Conservation (phyloP, 2,113 vertebrate species). For the Pampusana beccarii region DNA sequence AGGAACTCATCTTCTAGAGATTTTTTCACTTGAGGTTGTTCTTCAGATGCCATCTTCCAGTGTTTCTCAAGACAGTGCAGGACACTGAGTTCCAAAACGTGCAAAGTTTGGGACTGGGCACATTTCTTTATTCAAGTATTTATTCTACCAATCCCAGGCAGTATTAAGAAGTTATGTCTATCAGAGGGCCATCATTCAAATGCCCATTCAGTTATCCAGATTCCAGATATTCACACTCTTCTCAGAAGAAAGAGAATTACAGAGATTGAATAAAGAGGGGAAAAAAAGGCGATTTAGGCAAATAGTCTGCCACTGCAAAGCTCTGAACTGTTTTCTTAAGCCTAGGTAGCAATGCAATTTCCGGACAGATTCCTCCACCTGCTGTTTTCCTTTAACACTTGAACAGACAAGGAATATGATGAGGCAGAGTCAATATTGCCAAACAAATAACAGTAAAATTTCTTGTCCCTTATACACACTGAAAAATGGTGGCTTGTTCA, state of each 20-base stretch:
- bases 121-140: not conserved
- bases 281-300: not conserved
- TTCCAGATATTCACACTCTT: not conserved
- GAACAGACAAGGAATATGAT: not conserved
- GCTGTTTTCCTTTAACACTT: not conserved
- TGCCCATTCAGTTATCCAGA: not conserved
- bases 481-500: not conserved
- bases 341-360: not conserved
- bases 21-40: not conserved
- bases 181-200: not conserved
- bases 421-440: not conserved
- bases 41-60: not conserved
- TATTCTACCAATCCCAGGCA: not conserved
- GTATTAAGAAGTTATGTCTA: not conserved
- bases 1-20: not conserved
- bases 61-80: not conserved
- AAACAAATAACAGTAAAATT: not conserved
- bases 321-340: not conserved
- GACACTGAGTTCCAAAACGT: not conserved
- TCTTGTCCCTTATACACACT: not conserved
- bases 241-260: not conserved
- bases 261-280: not conserved
- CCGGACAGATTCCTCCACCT: not conserved
- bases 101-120: not conserved
- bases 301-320: not conserved